Evolutionary conservation across 2,797 vertebrate species (phyloP), one percentile per base, ranked within the genome.

Genomic region (Muscicapa comitata): DNA sequence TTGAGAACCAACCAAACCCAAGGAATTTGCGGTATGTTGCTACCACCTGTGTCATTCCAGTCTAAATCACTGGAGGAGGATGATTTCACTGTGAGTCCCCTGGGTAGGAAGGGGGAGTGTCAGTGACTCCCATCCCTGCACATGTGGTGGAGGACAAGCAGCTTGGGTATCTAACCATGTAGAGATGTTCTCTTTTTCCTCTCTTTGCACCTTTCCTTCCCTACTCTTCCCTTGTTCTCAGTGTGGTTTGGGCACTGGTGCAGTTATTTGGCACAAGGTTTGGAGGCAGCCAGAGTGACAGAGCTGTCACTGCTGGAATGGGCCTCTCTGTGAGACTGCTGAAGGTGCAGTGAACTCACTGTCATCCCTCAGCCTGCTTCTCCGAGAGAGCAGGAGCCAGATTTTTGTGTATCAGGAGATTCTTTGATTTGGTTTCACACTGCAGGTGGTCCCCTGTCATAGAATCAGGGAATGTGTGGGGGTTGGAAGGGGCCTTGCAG

Each of bases 71-170:
- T 29, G 48, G 21, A 2, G 16, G 63, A 18, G 66, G 58, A 70
- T 45, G 73, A 29, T 88, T 63, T 72, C 63, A 24, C 25, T 10
- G n/a, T 83, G 86, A 66, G 33, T 88, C 16, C 65, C n/a, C 35
- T 53, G 51, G 55, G 57, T 29, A 17, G 25, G 57, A 47, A 45
- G 5, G 24, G 42, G 59, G 21, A 63, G 29, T 9, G 61, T n/a
- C 25, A 15, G 37, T 71, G 90, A 54, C 40, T 70, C 50, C 55
- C 42, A 24, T 12, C 45, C 20, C 26, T 10, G 6, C 42, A 6
- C 0, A 0, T 19, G 14, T 10, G 40, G 19, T 51, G 53, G 37
- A 67, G 40, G 31, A 38, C 51, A 12, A n/a, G 37, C 12, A 70
- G 31, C 33, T 12, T 45, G 42, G 29, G 33, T 11, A 33, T 80